A percentile compares a stretch with the other conserved stretches of the same genome.
Conservation (phyloP, 2,888 invertebrate species). For the Microplitis manilae region DNA sequence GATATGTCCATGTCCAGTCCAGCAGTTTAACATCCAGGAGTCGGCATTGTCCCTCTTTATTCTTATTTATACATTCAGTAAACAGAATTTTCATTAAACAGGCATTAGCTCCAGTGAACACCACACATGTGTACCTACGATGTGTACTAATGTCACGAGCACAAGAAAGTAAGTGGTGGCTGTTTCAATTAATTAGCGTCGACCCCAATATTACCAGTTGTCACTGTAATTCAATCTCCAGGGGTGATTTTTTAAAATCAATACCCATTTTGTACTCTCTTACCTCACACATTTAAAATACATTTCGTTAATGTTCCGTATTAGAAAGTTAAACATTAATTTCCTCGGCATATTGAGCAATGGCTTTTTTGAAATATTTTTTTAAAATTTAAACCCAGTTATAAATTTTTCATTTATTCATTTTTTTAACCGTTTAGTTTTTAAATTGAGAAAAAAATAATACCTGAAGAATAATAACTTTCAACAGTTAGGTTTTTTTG, state of each 20-base stretch:
- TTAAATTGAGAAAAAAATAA: too few species aligned
- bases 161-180: slow-evolving; percentile 3
- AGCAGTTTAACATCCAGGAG: neutral
- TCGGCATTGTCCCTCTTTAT: neutral
- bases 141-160: neutral
- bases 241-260: neutral
- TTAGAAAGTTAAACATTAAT: neutral
- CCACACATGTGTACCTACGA: neutral
- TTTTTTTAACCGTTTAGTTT: too few species aligned
- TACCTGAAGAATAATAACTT: too few species aligned
- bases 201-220: slow-evolving; percentile 36
- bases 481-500: neutral
- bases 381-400: too few species aligned
- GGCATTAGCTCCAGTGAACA: neutral
- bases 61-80: neutral
- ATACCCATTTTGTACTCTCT: neutral
- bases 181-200: slow-evolving; percentile 42
- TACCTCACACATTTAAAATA: neutral
- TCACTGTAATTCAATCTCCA: slow-evolving; percentile 39
- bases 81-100: too few species aligned
- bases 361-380: too few species aligned
- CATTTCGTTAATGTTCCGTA: too few species aligned
- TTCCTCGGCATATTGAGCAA: neutral
- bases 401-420: too few species aligned
- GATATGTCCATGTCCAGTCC: neutral